Conservation (phyloP, 2,797 vertebrate species). For the Epinephelus malabaricus region DNA sequence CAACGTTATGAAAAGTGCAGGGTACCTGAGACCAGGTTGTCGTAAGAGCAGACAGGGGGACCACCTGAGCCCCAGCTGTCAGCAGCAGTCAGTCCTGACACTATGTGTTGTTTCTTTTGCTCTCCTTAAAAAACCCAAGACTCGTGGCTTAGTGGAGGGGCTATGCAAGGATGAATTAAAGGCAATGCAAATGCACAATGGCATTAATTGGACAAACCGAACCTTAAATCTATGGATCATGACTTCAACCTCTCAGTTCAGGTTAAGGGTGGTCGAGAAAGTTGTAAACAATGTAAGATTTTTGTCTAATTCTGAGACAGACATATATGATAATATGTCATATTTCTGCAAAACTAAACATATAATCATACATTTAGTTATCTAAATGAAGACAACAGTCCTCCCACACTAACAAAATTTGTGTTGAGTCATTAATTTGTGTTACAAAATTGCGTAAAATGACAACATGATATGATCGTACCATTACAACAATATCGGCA, state of each 20-base stretch:
- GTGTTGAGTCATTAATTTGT: not conserved
- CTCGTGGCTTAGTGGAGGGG: not conserved
- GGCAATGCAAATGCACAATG: not conserved
- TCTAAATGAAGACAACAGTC: too few species aligned
- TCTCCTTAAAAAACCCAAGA: not conserved
- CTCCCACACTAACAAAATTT: not conserved
- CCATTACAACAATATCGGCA: not conserved
- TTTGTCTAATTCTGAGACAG: too few species aligned
- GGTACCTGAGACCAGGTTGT: slow-evolving; percentile 2
- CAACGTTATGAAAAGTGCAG: slow-evolving; percentile 7
- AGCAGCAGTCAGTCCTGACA: slow-evolving; percentile 16
- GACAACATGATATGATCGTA: not conserved
- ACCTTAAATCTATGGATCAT: not conserved
- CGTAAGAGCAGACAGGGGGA: not conserved
- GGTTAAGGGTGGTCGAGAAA: not conserved
- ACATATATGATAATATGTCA: too few species aligned
- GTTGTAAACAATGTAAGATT: not conserved
- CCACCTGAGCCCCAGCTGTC: not conserved
- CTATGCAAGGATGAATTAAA: not conserved
- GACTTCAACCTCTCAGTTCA: not conserved
- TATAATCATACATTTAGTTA: not conserved
- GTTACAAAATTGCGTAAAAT: not conserved
- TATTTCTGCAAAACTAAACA: not conserved
- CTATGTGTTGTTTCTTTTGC: not conserved
- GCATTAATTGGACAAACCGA: not conserved